Evolutionary conservation across 2,113 vertebrate species (phyloP), one percentile per base, ranked within the genome.

Genomic region (Smithornis capensis): DNA sequence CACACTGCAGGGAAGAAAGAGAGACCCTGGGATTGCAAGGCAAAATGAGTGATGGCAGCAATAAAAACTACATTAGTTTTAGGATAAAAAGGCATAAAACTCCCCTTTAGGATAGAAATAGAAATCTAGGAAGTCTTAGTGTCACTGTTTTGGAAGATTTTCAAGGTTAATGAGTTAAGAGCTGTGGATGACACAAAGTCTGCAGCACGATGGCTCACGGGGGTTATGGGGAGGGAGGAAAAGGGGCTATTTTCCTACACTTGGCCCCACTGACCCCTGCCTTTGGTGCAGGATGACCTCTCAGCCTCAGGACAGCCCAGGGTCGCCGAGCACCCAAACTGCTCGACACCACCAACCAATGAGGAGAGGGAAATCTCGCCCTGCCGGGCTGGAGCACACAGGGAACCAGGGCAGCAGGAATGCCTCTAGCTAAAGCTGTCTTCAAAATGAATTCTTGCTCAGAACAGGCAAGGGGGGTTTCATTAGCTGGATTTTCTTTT

Each of bases 51-150:
- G 86, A 97, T 79, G 94, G 91, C 2, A 3, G 92, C 76, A 80
- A 96, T 97, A 96, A 97, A 95, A 94, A 88, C 67, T 3, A 94
- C 97, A 95, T 95, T 95, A 90, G 94, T 85, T 96, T 92, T 71
- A 10, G 37, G 89, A 96, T 97, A 91, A 97, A 97, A 97, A 95
- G 87, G 88, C 87, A 49, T 95, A 73, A 95, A 90, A 90, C 92
- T 83, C 8, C 57, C 59, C 60, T 90, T 94, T 73, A 87, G 75
- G 92, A 53, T 89, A 94, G 92, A 97, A 97, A 97, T 90, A 95
- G 91, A 82, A 89, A 89, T 57, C 65, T 37, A 19, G 67, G 49
- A 89, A 93, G 89, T 65, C 82, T 45, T 37, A n/a, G 68, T 63
- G 89, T 94, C 77, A 27, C 67, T 96, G 89, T 79, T 96, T 67